Conservation (phyloP, 2,888 invertebrate species). For the Parnassius orleans region DNA sequence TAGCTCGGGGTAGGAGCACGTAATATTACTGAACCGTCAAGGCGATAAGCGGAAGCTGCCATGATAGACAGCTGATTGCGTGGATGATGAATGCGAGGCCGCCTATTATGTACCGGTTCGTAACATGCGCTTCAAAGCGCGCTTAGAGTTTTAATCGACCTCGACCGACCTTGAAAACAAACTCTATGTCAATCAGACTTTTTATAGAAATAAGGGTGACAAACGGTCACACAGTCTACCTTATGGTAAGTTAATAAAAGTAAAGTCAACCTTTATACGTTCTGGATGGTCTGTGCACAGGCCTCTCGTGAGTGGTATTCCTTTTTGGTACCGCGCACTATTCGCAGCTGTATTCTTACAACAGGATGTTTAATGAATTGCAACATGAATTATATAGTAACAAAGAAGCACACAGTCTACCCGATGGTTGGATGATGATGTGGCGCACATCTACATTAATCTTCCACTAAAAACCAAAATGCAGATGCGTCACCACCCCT, state of each 20-base stretch:
- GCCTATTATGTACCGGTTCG: background rate
- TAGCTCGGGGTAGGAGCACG: background rate
- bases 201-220: too few species aligned
- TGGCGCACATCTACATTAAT: too few species aligned
- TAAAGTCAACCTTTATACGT: background rate
- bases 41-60: background rate
- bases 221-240: background rate
- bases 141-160: background rate
- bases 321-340: too few species aligned
- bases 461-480: too few species aligned
- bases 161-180: background rate
- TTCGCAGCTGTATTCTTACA: too few species aligned
- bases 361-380: too few species aligned
- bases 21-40: background rate
- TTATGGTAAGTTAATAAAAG: background rate
- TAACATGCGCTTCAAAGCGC: background rate
- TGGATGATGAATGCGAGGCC: slow-evolving; percentile 8
- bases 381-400: too few species aligned
- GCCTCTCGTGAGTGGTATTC: too few species aligned
- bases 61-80: slow-evolving; percentile 5
- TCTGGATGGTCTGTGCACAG: too few species aligned
- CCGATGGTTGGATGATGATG: too few species aligned
- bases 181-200: background rate
- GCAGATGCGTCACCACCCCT: too few species aligned
- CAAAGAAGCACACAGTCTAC: too few species aligned